Evolutionary conservation across 2,113 vertebrate species (phyloP), one percentile per base, ranked within the genome.

Genomic region (Clarias macrocephalus): DNA sequence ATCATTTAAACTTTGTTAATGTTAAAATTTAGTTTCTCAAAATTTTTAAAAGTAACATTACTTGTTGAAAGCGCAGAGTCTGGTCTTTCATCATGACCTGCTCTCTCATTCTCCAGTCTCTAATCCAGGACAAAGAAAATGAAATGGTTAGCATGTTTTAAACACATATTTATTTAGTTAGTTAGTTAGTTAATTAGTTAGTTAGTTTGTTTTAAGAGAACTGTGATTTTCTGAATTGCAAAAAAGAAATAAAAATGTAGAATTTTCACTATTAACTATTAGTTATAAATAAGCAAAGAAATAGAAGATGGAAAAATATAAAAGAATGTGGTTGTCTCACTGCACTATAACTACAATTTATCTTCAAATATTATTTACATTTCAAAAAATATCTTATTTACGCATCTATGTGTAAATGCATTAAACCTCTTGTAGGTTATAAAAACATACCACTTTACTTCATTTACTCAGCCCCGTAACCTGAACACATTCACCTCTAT

Each of bases 61-160:
- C 96, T 92, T 92, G 83, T 83, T 15, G 94, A 92, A 23, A 86
- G 73, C 42, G 90, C 65, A 23, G 93, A 92, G 1, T 95, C 94
- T 60, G 90, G 86, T 56, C 92, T 90, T 75, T 84, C 70, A 8
- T 93, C 93, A 83, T 92, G 37, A 23, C 92, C 92, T 56, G 95
- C 92, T 83, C 92, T 93, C 37, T 96, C 94, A 72, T 94, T 95
- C 89, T 95, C 94, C 89, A 97, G 93, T 89, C 93, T 96, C 96
- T 98, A 80, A 90, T 88, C 16, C 37, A 65, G n/a, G 73, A 80
- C 13, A 68, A 52, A 82, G 25, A 65, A 82, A 19, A 81, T 48
- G 30, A 11, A 54, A 59, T 13, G 25, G 23, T 73, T 30, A 66
- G 33, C 10, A 84, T 25, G 5, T 52, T 66, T 83, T 28, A n/a